phyloP scores from a whole-genome alignment of 37 sponge, comb jelly and placozoan species.

The Dysidea cf. avara region DNA sequence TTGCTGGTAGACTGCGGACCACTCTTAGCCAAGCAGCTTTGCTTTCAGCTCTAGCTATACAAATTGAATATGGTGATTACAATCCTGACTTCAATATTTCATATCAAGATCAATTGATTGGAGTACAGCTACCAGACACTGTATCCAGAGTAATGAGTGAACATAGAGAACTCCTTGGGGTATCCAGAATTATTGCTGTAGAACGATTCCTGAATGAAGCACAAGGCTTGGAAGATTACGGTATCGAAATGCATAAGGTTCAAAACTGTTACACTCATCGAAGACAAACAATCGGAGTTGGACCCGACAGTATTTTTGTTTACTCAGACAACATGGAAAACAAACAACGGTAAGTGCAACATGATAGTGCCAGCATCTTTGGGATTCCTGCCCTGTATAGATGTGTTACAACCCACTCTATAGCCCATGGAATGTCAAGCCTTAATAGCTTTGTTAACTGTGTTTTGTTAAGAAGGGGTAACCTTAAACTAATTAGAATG shows the following conservation, averaged over 20 bases:
- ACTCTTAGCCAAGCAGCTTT: conserved; percentile 28
- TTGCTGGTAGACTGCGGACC: conserved; percentile 32
- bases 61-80: conserved; percentile 72
- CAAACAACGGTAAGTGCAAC: conserved; percentile 39
- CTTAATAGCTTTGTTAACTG: too few relatives aligned
- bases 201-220: conserved; percentile 69
- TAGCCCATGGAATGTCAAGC: too few relatives aligned
- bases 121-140: conserved; percentile 19
- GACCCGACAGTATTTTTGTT: conserved; percentile 52
- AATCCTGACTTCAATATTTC: conserved; percentile 24
- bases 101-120: conserved; percentile 16
- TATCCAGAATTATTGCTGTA: conserved; percentile 43
- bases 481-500: too few relatives aligned
- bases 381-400: too few relatives aligned
- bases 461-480: too few relatives aligned
- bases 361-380: too few relatives aligned
- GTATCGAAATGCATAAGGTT: conserved; percentile 53
- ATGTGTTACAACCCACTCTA: too few relatives aligned
- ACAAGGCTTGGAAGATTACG: conserved; percentile 44
- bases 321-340: conserved; percentile 34
- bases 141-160: conserved; percentile 42
- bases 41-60: conserved; percentile 56
- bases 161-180: conserved; percentile 58
- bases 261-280: not conserved
- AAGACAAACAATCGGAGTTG: conserved; percentile 45